Evolutionary conservation across 2,113 vertebrate genomes (phyloP).

Genomic region (Notothenia coriiceps): DNA sequence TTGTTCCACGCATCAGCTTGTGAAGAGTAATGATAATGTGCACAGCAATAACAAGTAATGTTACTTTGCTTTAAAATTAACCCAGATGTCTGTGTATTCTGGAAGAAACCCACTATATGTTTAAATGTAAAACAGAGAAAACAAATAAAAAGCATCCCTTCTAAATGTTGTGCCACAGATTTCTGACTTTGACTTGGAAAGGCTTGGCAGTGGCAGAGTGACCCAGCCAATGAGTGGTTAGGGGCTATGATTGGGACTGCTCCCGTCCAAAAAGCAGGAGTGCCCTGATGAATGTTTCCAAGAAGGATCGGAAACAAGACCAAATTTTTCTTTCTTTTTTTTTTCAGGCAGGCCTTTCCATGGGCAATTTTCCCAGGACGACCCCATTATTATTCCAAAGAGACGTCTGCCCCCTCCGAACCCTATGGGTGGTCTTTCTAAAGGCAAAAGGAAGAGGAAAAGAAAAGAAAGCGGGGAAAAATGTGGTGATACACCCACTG

Average conservation of each 20-base stretch:
- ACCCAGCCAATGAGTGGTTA: constrained; percentile 32
- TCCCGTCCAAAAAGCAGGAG: constrained; percentile 73
- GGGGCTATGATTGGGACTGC: constrained; percentile 27
- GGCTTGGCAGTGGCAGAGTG: constrained; percentile 36
- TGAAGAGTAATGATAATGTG: not conserved
- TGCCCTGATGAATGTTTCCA: constrained; percentile 79
- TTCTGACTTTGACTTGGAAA: constrained; percentile 18
- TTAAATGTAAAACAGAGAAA: not conserved
- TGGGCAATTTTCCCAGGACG: constrained; percentile 85
- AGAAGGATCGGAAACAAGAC: constrained; percentile 82
- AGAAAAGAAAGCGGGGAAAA: constrained; percentile 65
- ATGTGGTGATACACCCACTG: constrained; percentile 68
- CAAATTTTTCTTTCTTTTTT: constrained; percentile 79
- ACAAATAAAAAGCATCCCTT: constrained; percentile 13
- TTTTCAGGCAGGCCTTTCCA: constrained; percentile 79
- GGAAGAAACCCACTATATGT: not conserved
- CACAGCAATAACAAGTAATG: not conserved
- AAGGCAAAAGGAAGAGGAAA: constrained; percentile 76
- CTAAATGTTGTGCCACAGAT: constrained; percentile 2
- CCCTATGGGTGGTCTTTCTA: constrained; percentile 85
- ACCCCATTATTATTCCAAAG: constrained; percentile 85
- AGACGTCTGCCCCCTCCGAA: constrained; percentile 81
- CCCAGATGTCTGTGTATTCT: not conserved
- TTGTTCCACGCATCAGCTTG: not conserved
- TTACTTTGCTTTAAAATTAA: not conserved